Evolutionary conservation across 2,797 vertebrate genomes (phyloP), one percentile per base, ranked within the genome.

Genomic region (Leuciscus waleckii): DNA sequence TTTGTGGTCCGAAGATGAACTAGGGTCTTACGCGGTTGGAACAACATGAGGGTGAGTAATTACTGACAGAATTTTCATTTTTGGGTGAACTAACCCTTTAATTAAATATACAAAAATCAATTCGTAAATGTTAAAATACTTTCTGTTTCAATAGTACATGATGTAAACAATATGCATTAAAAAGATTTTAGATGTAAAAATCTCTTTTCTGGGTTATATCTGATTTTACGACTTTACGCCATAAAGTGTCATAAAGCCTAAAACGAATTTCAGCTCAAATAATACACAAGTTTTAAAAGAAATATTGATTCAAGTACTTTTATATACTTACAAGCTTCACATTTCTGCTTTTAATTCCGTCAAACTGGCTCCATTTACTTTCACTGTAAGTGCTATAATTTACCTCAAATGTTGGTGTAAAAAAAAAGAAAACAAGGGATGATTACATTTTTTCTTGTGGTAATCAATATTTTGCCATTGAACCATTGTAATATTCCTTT

Each of bases 401-500:
- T 17, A 65, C 13, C 49, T 13, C 0, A 0, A 21, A 32, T 7
- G 21, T 29, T 29, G 21, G 46, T 16, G 4, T 16, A 51, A 51
- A 11, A 61, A 26, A 61, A 4, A 73, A 71, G 3, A 16, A 71
- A 71, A 9, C 39, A 26, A 71, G 4, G n/a, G 3, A 29, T 73
- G 26, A 74, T 43, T 11, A 3, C 11, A 43, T 14, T 14, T 46
- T 46, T 46, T 46, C 11, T 46, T 46, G 14, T 46, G n/a, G 32
- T 54, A 35, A 54, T 13, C 49, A 76, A 54, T 23, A 76, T 54
- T 76, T 26, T 46, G 43, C 16, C 43, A 51, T 2, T 17, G 39
- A 41, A 41, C n/a, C n/a, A 75, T 13, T 39, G 29, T 32, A 69
- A 54, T 81, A 56, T 29, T 70, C n/a, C 32, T 81, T 51, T 37